These are phyloP conservation scores for Creontiades dilutus DNA, from an alignment of 2,888 invertebrate genomes.

Conservation along the genomic window DNA sequence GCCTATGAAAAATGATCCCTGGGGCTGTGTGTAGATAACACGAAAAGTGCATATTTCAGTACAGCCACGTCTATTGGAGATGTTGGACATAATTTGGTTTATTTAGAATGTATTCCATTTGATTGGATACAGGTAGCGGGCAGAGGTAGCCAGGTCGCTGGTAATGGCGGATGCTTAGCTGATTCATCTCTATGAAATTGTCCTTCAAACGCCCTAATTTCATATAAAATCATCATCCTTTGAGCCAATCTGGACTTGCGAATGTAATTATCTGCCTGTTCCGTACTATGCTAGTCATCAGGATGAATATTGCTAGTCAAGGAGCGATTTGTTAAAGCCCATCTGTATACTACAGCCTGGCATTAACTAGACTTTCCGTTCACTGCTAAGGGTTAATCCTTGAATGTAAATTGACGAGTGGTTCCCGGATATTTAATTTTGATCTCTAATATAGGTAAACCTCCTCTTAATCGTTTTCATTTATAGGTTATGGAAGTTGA, in stretches of 20 bases:
- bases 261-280: neutral
- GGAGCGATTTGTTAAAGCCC: neutral
- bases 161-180: neutral
- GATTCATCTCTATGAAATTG: constrained; percentile 6
- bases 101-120: neutral
- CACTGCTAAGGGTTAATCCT: no score
- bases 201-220: neutral
- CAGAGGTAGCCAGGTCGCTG: neutral
- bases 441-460: no score
- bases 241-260: neutral
- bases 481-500: no score
- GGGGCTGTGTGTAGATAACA: neutral
- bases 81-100: neutral
- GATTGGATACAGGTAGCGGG: neutral
- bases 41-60: neutral
- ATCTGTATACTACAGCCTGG: no score
- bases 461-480: no score
- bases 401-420: no score
- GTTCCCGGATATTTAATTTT: no score
- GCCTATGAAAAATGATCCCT: neutral
- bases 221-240: neutral
- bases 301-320: neutral
- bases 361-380: no score
- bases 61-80: neutral
- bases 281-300: no score